Evolutionary conservation across 2,888 invertebrate genomes (phyloP).

Genomic region (Drosophila barbarae): DNA sequence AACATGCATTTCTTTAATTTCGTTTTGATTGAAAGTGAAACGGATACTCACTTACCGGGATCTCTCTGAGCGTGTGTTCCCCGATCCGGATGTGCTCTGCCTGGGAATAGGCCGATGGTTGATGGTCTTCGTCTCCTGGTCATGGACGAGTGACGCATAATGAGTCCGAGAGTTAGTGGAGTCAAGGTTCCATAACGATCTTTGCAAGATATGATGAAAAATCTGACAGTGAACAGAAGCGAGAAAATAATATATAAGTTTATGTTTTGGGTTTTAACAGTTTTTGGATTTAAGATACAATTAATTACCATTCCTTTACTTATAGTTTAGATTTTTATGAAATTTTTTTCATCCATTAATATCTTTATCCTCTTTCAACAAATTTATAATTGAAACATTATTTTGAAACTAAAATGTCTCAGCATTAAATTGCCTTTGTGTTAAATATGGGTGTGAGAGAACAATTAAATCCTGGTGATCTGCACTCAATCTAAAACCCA

Average conservation of each 20-base stretch:
- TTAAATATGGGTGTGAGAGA: slow-evolving; percentile 33
- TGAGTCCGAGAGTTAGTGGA: slow-evolving; percentile 19
- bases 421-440: slow-evolving; percentile 1
- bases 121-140: slow-evolving; percentile 2
- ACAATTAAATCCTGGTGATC: slow-evolving; percentile 25
- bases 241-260: not conserved
- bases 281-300: too few relatives aligned
- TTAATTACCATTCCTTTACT: too few relatives aligned
- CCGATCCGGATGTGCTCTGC: slow-evolving; percentile 12
- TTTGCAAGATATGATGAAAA: not conserved
- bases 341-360: too few relatives aligned
- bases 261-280: not conserved
- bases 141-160: slow-evolving; percentile 26
- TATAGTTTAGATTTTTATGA: too few relatives aligned
- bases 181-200: slow-evolving; percentile 30
- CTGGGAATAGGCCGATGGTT: slow-evolving; percentile 1
- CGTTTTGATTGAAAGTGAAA: slow-evolving; percentile 66
- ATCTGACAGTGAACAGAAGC: not conserved
- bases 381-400: slow-evolving; percentile 21
- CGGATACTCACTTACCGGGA: slow-evolving; percentile 36
- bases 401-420: not conserved
- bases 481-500: slow-evolving; percentile 55
- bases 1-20: slow-evolving; percentile 56
- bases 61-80: not conserved
- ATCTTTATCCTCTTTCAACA: not conserved